Evolutionary conservation across 30 jellyfish, hydroid and myxozoan genomes (phyloP), one percentile per base, ranked within the genome.

Genomic region (Aurelia sp.): DNA sequence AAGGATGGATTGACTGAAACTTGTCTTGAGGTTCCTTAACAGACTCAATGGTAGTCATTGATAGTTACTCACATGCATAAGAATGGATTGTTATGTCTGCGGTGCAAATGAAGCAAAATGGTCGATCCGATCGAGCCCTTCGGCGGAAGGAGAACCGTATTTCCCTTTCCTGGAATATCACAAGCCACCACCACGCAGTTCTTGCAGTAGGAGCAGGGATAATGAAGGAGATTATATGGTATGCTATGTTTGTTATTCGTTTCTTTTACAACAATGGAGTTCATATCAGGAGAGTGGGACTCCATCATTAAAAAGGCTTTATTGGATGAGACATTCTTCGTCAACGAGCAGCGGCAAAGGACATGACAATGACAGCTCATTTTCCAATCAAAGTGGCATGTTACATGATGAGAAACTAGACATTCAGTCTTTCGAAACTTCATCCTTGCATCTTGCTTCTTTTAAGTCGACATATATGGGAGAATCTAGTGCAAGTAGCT

Each of bases 211-310:
- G 27, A 52, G 48, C 53, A 63, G 53, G 27, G 87, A 69, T 19
- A 51, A 8, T 3, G 85, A 91, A 24, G 98, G 91, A 6, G 55
- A 52, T 47, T 72, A 66, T 44, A 63, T 27, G 8, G 88, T 91
- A 12, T 91, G 98, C 76, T 84, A 91, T 81, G 94, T 91, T 17
- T 91, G 98, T 47, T 86, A 85, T 61, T 84, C 95, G 70, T 91
- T 91, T 74, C 84, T 91, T 51, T 73, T 91, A 50, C 98, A 91
- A 67, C 98, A 91, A 88, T 91, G 98, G 98, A 80, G 80, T 57
- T 63, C 98, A 22, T 91, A 77, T 66, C 96, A 91, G 63, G 77
- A 55, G 24, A 80, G 63, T 24, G 84, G 81, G 31, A 91, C 98
- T 6, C 98, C 98, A 2, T 33, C 80, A 21, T 60, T 73, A 53